Base-by-base conservation (phyloP, 2,797 vertebrate species). In the Agapornis canus region DNA sequence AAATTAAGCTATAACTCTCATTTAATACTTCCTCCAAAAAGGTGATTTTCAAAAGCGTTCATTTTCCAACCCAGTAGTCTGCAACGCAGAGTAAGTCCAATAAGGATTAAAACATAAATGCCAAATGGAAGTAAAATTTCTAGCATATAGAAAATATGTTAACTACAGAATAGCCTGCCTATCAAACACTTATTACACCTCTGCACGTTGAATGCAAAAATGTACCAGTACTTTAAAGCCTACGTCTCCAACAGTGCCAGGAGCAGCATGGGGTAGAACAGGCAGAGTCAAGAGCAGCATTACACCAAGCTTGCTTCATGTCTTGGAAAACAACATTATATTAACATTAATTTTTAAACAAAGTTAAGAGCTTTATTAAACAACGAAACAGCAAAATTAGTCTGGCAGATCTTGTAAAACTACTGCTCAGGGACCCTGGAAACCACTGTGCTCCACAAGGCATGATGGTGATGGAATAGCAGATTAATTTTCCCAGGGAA, bases 261-360 rank as follows among this genome's bases (percentile, higher is more conserved):
- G 54, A 81, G 82, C 66, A 84, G 70, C 0, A 17, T 59, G 81
- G 57, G 57, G 57, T 19, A 73, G 52, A 89, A 42, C 75, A 84
- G 75, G 65, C 88, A 92, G 18, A 49, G 42, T 13, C 52, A 66
- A 52, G 45, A 95, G 76, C 76, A 80, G 45, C 29, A 32, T 19
- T 47, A 73, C 39, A 72, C 70, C 77, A 52, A 59, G 54, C 40
- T 45, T 52, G 78, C 82, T 35, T 73, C 39, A 68, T 10, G 29
- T 13, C 89, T 85, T 81, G 66, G 87, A 94, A 92, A 96, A 92
- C 82, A 94, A 88, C 61, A 5, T 61, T 71, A 89, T 82, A 77
- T 78, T 92, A 85, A 68, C 89, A 92, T 89, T 59, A 93, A 93
- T 71, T 82, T 95, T 95, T 92, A 88, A 93, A 93, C 72, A n/a